phyloP scores from a whole-genome alignment of 1,140 invertebrate genomes.

The Schlechtendalia chinensis region DNA sequence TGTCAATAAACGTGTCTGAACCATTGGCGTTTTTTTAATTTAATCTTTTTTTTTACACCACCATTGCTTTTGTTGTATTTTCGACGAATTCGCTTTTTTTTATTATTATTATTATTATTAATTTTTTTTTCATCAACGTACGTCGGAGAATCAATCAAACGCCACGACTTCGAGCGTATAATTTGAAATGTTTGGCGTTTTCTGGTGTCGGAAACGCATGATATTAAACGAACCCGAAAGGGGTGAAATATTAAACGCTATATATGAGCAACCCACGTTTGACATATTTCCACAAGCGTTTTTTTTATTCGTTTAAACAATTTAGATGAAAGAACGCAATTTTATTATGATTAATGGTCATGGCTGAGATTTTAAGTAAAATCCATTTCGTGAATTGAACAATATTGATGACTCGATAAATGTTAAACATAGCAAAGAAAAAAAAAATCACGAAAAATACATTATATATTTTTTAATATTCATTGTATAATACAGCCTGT shows the following conservation, averaged over 20 bases:
- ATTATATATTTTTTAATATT: too few species aligned
- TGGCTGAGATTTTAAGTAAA: background rate
- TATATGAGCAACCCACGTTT: background rate
- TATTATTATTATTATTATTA: too few species aligned
- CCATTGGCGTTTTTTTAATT: too few species aligned
- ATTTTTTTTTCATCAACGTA: background rate
- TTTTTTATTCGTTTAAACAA: conserved; percentile 1
- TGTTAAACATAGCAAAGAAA: background rate
- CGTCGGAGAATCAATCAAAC: background rate
- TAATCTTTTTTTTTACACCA: too few species aligned
- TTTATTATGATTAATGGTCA: conserved; percentile 27
- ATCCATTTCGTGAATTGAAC: background rate
- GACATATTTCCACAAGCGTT: conserved; percentile 8
- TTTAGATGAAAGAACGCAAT: conserved; percentile 1
- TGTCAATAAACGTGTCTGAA: too few species aligned
- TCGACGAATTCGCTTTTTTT: background rate
- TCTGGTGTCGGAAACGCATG: background rate
- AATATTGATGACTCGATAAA: conserved; percentile 6
- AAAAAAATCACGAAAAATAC: background rate
- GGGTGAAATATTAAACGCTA: conserved; percentile 20
- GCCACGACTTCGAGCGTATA: background rate
- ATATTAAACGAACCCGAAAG: conserved; percentile 2
- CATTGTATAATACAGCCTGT: too few species aligned
- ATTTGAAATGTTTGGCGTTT: conserved; percentile 24
- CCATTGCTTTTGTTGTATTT: background rate